Evolutionary conservation across 2,113 vertebrate species (phyloP).

Genomic region (Protobothrops mucrosquamatus): DNA sequence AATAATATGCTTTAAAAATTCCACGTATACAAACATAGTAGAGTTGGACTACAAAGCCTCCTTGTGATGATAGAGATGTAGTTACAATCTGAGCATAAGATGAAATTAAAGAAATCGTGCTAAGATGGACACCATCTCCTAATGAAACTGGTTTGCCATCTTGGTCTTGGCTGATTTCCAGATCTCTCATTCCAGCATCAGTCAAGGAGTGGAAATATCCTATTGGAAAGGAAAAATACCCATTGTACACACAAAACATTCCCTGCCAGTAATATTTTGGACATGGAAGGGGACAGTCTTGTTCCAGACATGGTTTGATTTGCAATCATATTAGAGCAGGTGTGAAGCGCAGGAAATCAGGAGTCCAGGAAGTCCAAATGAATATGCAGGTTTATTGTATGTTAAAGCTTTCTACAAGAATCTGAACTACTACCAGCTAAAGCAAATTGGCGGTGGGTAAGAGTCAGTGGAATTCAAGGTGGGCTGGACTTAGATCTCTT

Average conservation of each 20-base stretch:
- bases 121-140: background rate
- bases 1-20: constrained; percentile 53
- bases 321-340: background rate
- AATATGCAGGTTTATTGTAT: background rate
- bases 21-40: background rate
- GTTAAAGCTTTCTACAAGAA: background rate
- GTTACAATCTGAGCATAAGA: background rate
- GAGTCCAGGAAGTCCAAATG: background rate
- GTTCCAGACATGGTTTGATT: background rate
- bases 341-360: background rate
- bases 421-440: background rate
- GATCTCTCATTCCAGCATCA: too few species aligned
- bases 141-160: background rate
- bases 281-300: background rate
- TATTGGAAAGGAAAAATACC: background rate
- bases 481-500: background rate
- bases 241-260: background rate
- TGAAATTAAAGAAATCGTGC: background rate
- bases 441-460: background rate
- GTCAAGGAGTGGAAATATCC: background rate
- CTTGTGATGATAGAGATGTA: background rate
- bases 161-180: background rate
- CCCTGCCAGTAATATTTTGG: background rate
- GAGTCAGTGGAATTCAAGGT: background rate
- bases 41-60: background rate